Percentiles rank a stretch among this genome's conserved stretches.
Evolutionary conservation across 2,888 invertebrate genomes (phyloP).

Genomic region (Campoletis raptor): DNA sequence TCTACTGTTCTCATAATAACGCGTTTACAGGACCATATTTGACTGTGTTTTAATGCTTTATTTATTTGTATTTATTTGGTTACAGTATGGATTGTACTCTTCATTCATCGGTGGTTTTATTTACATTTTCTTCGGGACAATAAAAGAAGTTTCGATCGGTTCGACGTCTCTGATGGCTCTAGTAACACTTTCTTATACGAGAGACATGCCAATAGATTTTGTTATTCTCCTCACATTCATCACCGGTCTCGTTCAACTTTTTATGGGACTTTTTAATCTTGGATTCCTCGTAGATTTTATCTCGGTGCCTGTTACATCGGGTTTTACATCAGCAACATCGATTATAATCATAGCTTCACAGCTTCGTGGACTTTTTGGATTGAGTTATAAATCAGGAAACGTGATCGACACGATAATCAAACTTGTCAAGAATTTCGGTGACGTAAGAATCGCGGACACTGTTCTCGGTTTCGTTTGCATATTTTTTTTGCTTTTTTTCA

Average conservation of each 20-base stretch:
- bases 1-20: too few relatives aligned
- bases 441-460: slow-evolving; percentile 88
- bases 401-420: slow-evolving; percentile 87
- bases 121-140: slow-evolving; percentile 95
- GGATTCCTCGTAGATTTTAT: slow-evolving; percentile 95
- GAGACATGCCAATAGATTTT: slow-evolving; percentile 89
- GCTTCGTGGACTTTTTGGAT: slow-evolving; percentile 90
- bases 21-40: too few relatives aligned
- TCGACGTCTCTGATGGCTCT: slow-evolving; percentile 97
- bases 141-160: slow-evolving; percentile 95
- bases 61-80: slow-evolving; percentile 14
- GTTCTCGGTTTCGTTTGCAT: slow-evolving; percentile 89
- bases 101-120: slow-evolving; percentile 94
- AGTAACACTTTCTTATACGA: slow-evolving; percentile 91
- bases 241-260: slow-evolving; percentile 91
- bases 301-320: slow-evolving; percentile 92
- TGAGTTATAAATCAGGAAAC: slow-evolving; percentile 89
- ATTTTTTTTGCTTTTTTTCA: slow-evolving; percentile 88
- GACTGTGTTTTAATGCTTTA: neutral
- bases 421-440: slow-evolving; percentile 85
- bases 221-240: slow-evolving; percentile 92
- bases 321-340: slow-evolving; percentile 94
- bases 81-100: slow-evolving; percentile 95
- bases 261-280: slow-evolving; percentile 93
- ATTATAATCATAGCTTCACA: slow-evolving; percentile 92